These are phyloP conservation scores for Eutrigla gurnardus DNA, from an alignment of 2,797 vertebrate genomes.

Conservation along the genomic window DNA sequence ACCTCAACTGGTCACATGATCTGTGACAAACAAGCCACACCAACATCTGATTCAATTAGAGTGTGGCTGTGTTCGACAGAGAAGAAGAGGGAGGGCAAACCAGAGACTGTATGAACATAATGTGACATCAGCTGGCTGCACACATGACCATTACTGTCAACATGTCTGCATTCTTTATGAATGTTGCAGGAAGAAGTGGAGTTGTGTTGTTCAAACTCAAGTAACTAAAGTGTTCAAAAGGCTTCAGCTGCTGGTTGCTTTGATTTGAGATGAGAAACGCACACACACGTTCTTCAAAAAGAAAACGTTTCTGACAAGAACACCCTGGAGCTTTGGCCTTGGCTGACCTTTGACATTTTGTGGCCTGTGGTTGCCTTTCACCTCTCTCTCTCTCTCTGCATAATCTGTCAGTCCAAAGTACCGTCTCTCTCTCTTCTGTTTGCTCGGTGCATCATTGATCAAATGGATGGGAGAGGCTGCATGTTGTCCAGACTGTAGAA, in stretches of 20 bases:
- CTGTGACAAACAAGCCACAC: conserved; percentile 45
- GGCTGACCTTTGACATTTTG: conserved; percentile 36
- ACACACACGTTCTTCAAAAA: not conserved
- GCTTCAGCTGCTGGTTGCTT: not conserved
- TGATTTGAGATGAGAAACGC: not conserved
- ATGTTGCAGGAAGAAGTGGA: too few relatives aligned
- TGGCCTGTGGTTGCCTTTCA: conserved; percentile 3
- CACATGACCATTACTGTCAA: not conserved
- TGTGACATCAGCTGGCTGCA: not conserved
- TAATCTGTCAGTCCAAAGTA: conserved; percentile 29
- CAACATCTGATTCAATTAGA: conserved; percentile 53
- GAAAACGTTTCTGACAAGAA: not conserved
- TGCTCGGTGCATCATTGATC: conserved; percentile 29
- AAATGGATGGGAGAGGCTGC: conserved; percentile 18
- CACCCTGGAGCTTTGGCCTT: not conserved
- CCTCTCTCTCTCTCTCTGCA: conserved; percentile 1
- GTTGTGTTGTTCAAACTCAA: too few relatives aligned
- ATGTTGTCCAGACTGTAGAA: not conserved
- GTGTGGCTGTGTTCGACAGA: conserved; percentile 22
- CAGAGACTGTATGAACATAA: not conserved
- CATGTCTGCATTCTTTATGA: not conserved
- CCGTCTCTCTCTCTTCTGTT: conserved; percentile 17
- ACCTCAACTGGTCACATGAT: conserved; percentile 49
- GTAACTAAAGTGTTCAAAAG: not conserved
- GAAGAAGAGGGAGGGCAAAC: not conserved